Evolutionary conservation across 2,888 invertebrate genomes (phyloP).

Genomic region (Acanthacorydalis orientalis): DNA sequence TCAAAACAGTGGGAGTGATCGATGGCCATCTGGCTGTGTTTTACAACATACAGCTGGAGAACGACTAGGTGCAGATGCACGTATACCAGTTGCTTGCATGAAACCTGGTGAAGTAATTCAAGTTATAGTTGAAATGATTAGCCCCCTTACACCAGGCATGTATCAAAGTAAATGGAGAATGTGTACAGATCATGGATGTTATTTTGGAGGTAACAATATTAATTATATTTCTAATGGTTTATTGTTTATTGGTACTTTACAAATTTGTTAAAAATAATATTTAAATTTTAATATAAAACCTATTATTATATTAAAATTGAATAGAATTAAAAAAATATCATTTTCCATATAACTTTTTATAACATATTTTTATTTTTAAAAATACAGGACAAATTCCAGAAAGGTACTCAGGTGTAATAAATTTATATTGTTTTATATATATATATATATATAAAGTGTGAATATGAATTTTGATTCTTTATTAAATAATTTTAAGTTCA

Average conservation of each 20-base stretch:
- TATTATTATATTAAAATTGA: no score
- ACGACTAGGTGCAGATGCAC: slow-evolving; percentile 36
- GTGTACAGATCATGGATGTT: slow-evolving; percentile 70
- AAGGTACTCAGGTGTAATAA: background rate
- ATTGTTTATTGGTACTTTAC: no score
- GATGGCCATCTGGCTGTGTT: slow-evolving; percentile 77
- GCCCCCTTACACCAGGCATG: slow-evolving; percentile 56
- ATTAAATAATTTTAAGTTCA: slow-evolving; percentile 7
- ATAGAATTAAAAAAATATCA: no score
- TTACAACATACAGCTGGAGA: slow-evolving; percentile 57
- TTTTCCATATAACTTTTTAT: no score
- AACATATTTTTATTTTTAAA: no score
- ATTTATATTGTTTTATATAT: background rate
- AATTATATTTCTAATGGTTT: no score
- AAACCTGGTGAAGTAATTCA: slow-evolving; percentile 61
- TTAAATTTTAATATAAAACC: no score
- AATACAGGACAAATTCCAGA: no score
- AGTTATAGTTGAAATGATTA: slow-evolving; percentile 62
- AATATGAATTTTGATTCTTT: background rate
- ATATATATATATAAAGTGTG: slow-evolving; percentile 3
- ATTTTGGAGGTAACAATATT: slow-evolving; percentile 64
- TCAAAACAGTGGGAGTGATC: slow-evolving; percentile 70
- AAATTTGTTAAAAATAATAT: no score
- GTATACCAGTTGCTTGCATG: slow-evolving; percentile 50
- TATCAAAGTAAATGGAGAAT: slow-evolving; percentile 83